A percentile compares a stretch with the other conserved stretches of the same genome.
These are phyloP conservation scores for Nyleta sp. DNA, from an alignment of 2,888 invertebrate genomes.

Conservation along the genomic window DNA sequence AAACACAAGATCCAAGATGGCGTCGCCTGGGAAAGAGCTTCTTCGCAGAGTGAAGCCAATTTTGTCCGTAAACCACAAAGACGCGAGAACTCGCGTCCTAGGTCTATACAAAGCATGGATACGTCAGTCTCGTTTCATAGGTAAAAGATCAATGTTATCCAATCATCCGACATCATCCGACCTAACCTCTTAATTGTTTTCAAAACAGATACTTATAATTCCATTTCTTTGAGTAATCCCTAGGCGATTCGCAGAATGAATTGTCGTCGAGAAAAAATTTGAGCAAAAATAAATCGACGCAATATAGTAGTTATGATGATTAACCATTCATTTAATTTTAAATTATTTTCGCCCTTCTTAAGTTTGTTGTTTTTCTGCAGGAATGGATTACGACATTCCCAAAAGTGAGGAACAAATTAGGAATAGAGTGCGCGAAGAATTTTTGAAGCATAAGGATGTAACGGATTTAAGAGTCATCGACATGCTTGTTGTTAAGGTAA, in stretches of 20 bases:
- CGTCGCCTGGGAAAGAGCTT: slow-evolving; percentile 83
- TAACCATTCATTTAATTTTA: neutral
- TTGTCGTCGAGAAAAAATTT: no score
- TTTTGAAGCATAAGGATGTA: slow-evolving; percentile 89
- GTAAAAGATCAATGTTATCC: slow-evolving; percentile 84
- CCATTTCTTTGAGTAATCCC: no score
- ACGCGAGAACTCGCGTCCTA: slow-evolving; percentile 92
- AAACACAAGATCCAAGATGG: slow-evolving; percentile 72
- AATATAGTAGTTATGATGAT: no score
- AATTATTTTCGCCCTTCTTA: no score
- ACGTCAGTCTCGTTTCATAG: slow-evolving; percentile 93
- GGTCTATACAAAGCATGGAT: slow-evolving; percentile 97
- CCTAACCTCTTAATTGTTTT: slow-evolving; percentile 21
- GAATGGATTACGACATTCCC: slow-evolving; percentile 92
- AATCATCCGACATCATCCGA: neutral
- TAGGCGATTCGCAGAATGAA: no score
- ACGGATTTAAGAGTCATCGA: slow-evolving; percentile 95
- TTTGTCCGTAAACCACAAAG: slow-evolving; percentile 89
- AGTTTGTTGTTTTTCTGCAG: slow-evolving; percentile 84
- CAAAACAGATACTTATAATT: no score
- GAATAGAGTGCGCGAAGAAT: slow-evolving; percentile 90
- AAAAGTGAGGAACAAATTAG: slow-evolving; percentile 88
- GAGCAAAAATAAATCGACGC: no score
- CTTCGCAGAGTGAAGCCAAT: slow-evolving; percentile 92
- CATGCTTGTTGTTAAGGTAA: slow-evolving; percentile 95